Percentiles rank a stretch among this genome's conserved stretches.
Evolutionary conservation across 2,113 vertebrate genomes (phyloP).

Genomic region (Ariopsis seemanni): DNA sequence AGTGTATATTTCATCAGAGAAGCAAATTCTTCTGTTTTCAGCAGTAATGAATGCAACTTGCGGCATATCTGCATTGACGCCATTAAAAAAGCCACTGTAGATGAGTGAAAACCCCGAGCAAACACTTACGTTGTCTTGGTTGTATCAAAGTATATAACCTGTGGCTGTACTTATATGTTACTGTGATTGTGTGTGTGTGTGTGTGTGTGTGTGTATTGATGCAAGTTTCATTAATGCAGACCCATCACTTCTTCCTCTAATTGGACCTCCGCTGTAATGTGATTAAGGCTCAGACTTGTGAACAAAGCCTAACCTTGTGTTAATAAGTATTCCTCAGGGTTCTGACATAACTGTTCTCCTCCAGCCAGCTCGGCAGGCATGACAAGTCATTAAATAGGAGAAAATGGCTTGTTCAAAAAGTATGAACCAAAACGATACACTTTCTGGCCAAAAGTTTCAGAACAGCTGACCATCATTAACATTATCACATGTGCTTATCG

Average conservation of each 20-base stretch:
- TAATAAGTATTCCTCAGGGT: slow-evolving; percentile 21
- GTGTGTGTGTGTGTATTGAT: not conserved
- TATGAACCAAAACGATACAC: not conserved
- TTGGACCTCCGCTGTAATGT: slow-evolving; percentile 39
- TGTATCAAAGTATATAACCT: not conserved
- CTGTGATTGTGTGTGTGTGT: not conserved
- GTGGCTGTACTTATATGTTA: not conserved
- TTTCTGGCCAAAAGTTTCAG: not conserved
- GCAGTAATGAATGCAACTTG: not conserved
- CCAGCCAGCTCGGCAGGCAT: not conserved
- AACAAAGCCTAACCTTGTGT: slow-evolving; percentile 36
- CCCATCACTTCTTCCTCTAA: slow-evolving; percentile 37
- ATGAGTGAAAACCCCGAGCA: not conserved
- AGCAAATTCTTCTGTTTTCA: slow-evolving; percentile 6
- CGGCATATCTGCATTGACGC: not conserved
- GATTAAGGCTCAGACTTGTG: slow-evolving; percentile 41
- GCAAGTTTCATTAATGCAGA: slow-evolving; percentile 26
- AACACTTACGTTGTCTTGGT: not conserved
- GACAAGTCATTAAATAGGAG: slow-evolving; percentile 2
- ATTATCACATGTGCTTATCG: not conserved
- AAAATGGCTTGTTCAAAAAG: not conserved
- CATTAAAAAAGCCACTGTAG: not conserved
- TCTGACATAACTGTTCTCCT: not conserved
- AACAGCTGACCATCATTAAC: not conserved
- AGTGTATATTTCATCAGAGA: slow-evolving; percentile 10